phyloP scores from a whole-genome alignment of 2,888 invertebrate genomes.

The Atherix ibis region DNA sequence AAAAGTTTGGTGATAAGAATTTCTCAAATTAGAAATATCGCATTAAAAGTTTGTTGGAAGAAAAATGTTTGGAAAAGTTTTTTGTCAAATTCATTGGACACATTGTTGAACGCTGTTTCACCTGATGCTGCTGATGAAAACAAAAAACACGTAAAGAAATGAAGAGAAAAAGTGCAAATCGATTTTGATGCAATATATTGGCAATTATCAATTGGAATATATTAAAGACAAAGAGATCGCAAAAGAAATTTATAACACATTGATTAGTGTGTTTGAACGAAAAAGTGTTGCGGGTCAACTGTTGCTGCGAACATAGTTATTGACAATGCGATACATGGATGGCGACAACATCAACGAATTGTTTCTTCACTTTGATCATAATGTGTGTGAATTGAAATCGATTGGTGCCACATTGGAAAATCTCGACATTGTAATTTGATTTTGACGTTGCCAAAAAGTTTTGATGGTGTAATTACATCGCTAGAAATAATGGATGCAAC shows the following conservation, averaged over 20 bases:
- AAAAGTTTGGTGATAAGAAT: too few relatives aligned
- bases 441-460: conserved; percentile 3
- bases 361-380: too few relatives aligned
- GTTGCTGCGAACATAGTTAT: conserved; percentile 5
- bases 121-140: too few relatives aligned
- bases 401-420: conserved; percentile 2
- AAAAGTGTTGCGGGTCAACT: conserved; percentile 6
- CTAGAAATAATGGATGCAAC: not conserved
- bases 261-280: conserved; percentile 13
- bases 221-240: conserved; percentile 14
- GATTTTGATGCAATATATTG: conserved; percentile 14
- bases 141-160: conserved; percentile 1
- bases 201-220: conserved; percentile 16
- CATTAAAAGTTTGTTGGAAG: too few relatives aligned
- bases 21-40: too few relatives aligned
- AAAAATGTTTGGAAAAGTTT: too few relatives aligned
- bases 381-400: conserved; percentile 3
- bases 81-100: too few relatives aligned
- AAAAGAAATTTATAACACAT: too few relatives aligned
- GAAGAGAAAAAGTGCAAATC: conserved; percentile 5
- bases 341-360: too few relatives aligned
- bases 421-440: not conserved
- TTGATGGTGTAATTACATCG: not conserved
- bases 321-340: conserved; percentile 2
- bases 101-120: too few relatives aligned